A percentile compares a stretch with the other conserved stretches of the same genome.
phyloP scores from a whole-genome alignment of 92 coral and sea anemone genomes.

The Paramuricea clavata region DNA sequence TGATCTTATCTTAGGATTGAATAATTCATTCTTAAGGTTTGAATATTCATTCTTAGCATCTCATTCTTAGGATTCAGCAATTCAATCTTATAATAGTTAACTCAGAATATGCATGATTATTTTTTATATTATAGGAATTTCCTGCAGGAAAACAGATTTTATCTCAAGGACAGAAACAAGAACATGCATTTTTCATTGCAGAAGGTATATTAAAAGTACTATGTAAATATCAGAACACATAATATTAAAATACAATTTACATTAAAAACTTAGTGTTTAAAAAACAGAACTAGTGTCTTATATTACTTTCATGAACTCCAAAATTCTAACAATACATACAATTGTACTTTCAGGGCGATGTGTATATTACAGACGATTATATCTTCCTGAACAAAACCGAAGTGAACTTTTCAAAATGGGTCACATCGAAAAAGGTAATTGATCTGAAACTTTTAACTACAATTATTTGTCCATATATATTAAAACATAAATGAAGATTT shows the following conservation, averaged over 20 bases:
- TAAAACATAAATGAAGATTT: no score
- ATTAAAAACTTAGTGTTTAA: no score
- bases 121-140: conserved; percentile 76
- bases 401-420: conserved; percentile 89
- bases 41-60: no score
- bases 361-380: conserved; percentile 83
- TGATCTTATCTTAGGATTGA: no score
- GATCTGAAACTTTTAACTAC: not conserved
- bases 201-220: conserved; percentile 66
- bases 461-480: not conserved
- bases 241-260: no score
- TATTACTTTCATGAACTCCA: not conserved
- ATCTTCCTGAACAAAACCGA: conserved; percentile 78
- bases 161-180: conserved; percentile 88
- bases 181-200: conserved; percentile 89
- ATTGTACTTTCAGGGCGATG: conserved; percentile 80
- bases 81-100: not conserved
- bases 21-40: no score
- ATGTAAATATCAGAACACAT: not conserved
- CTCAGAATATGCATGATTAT: no score
- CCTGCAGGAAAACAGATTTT: conserved; percentile 92
- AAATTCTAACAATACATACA: no score
- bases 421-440: conserved; percentile 86
- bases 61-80: no score
- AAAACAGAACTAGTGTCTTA: no score